Conservation (phyloP, 2,888 invertebrate genomes). For the Papilio protenor region DNA sequence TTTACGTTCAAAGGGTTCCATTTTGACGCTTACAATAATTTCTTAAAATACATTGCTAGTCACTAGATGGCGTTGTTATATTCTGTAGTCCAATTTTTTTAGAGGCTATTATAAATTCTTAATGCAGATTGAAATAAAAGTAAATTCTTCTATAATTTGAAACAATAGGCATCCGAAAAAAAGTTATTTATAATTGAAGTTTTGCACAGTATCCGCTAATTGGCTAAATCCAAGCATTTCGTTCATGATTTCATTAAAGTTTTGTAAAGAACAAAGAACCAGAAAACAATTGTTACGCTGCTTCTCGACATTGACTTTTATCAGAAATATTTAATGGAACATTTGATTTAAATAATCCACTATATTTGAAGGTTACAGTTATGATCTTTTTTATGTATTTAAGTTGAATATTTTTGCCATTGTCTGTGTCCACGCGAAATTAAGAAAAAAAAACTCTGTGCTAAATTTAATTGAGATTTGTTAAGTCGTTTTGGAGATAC, state of each 20-base stretch:
- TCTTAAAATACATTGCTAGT: neutral
- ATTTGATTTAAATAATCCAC: neutral
- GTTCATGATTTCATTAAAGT: constrained; percentile 21
- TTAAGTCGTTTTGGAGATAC: too few relatives aligned
- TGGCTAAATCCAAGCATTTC: constrained; percentile 11
- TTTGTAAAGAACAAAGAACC: constrained; percentile 17
- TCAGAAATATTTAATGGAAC: constrained; percentile 11
- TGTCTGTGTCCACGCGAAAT: too few relatives aligned
- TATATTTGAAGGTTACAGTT: neutral
- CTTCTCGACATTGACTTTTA: constrained; percentile 11
- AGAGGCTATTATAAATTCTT: neutral
- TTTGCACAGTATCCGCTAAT: constrained; percentile 7
- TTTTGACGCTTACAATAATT: neutral
- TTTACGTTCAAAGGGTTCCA: constrained; percentile 11
- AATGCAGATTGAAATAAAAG: neutral
- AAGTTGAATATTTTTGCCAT: neutral
- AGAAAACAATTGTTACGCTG: constrained; percentile 21
- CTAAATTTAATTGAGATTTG: too few relatives aligned
- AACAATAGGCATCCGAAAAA: neutral
- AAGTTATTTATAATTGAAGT: constrained; percentile 10
- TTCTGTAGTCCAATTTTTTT: neutral
- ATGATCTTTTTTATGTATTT: neutral
- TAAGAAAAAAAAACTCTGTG: too few relatives aligned
- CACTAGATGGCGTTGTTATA: neutral
- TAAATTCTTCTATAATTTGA: neutral